A percentile compares a stretch with the other conserved stretches of the same genome.
These are phyloP conservation scores for Tipula vernalis DNA, from an alignment of 2,888 invertebrate genomes.

Conservation along the genomic window DNA sequence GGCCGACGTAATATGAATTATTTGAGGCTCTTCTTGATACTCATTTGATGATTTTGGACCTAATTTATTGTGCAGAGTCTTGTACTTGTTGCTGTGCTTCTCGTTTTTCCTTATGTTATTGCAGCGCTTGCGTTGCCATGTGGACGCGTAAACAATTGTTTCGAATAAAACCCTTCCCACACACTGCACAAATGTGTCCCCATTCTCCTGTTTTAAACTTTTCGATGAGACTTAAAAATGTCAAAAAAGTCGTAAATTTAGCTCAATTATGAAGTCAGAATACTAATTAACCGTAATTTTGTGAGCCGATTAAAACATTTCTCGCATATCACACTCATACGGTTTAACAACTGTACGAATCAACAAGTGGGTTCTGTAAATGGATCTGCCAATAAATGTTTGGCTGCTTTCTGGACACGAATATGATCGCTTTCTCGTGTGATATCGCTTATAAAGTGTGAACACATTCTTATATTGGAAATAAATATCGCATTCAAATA, in stretches of 20 bases:
- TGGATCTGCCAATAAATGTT: constrained; percentile 29
- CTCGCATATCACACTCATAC: constrained; percentile 13
- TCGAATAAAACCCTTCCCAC: constrained; percentile 11
- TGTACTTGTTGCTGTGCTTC: not conserved
- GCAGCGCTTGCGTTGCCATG: constrained; percentile 16
- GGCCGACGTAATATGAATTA: not conserved
- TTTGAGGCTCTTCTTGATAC: not conserved
- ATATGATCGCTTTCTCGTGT: constrained; percentile 29
- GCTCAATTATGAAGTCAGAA: not conserved
- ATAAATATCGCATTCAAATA: constrained; percentile 28
- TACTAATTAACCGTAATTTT: constrained; percentile 17
- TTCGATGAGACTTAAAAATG: constrained; percentile 18
- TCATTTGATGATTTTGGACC: not conserved
- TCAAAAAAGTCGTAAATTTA: not conserved
- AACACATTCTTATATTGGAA: constrained; percentile 33
- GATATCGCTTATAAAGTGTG: constrained; percentile 29
- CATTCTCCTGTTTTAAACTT: constrained; percentile 18
- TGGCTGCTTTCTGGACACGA: constrained; percentile 29
- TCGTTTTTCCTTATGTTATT: not conserved
- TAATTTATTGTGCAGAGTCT: not conserved
- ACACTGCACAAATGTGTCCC: constrained; percentile 11
- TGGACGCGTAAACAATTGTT: constrained; percentile 14
- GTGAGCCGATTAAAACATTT: constrained; percentile 22
- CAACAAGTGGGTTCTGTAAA: constrained; percentile 28
- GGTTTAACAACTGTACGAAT: constrained; percentile 29